Base-by-base conservation (phyloP, 2,888 invertebrate species). In the Palloptera scutellata region DNA sequence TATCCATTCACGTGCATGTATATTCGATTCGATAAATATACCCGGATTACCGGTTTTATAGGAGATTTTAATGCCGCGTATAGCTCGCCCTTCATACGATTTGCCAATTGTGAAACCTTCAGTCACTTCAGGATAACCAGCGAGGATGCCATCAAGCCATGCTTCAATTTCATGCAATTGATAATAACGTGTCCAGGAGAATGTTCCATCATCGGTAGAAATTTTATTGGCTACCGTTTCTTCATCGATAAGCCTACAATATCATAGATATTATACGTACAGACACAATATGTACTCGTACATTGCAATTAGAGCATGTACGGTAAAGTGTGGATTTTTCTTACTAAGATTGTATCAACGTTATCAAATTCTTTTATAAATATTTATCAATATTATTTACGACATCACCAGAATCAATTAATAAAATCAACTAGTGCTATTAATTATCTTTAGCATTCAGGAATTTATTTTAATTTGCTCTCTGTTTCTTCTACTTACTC, bases 1-100 rank as follows among this genome's bases (percentile, higher is more conserved):
- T 30, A 92, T 91, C 92, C 92, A 92, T 84, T 92, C 92, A 53
- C 91, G 86, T 0, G 89, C 85, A 76, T 90, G 90, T 48, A 90
- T 88, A 61, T 89, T 90, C 51, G 88, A 88, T 85, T 91, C 91
- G 13, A 91, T 86, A 82, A 91, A 89, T 12, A 89, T 88, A 17
- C 86, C 87, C 68, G 88, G 85, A 81, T 89, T 84, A 73, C 87
- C 81, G 0, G 75, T 1, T 8, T 79, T 81, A 48, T 78, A 78
- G 0, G 85, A 83, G 17, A 88, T 83, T 74, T 85, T 87, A 0
- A 88, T 86, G 45, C 90, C 91, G 62, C 86, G 86, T 51, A 91
- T 88, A 0, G 84, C 78, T 58, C 90, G 87, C 0, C 88, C 88
- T 83, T 92, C 89, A 64, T 85, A 87, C 0, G 90, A 88, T 51